Evolutionary conservation across 1,140 invertebrate species (phyloP).

Genomic region (Bombus polaris): DNA sequence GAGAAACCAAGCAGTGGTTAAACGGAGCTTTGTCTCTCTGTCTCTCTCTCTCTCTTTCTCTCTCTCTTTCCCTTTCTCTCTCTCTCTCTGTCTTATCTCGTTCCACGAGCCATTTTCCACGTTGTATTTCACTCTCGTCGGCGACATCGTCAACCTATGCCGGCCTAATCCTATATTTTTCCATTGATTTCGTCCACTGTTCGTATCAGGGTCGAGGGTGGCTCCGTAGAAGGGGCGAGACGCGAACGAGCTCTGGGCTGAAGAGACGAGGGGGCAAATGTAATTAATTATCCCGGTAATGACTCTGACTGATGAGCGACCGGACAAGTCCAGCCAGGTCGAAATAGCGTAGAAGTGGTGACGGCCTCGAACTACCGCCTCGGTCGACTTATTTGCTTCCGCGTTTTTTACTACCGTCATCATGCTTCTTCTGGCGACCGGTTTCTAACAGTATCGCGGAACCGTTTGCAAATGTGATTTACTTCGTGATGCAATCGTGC

Average conservation of each 20-base stretch:
- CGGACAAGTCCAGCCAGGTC: constrained; percentile 82
- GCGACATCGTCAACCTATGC: constrained; percentile 56
- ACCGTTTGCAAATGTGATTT: too few species aligned
- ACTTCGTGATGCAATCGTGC: too few species aligned
- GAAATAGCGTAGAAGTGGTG: constrained; percentile 79
- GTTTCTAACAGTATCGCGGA: constrained; percentile 13
- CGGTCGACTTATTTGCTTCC: constrained; percentile 37
- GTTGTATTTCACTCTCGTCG: not conserved
- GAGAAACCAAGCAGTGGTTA: not conserved
- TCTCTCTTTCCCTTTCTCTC: too few species aligned
- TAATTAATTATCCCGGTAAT: constrained; percentile 84
- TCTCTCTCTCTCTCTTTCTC: not conserved
- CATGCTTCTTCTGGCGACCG: not conserved
- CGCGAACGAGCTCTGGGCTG: constrained; percentile 65
- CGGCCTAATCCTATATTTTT: constrained; percentile 78
- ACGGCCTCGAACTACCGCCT: constrained; percentile 74
- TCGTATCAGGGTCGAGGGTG: constrained; percentile 68
- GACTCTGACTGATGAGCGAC: constrained; percentile 84
- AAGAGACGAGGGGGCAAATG: constrained; percentile 80
- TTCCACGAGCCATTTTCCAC: not conserved
- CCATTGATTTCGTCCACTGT: constrained; percentile 76
- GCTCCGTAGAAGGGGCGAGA: constrained; percentile 65
- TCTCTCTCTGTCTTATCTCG: not conserved
- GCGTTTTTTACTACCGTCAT: not conserved
- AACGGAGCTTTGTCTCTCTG: not conserved